Base-by-base conservation (phyloP, 2,113 vertebrate species). In the Rhea americana region DNA sequence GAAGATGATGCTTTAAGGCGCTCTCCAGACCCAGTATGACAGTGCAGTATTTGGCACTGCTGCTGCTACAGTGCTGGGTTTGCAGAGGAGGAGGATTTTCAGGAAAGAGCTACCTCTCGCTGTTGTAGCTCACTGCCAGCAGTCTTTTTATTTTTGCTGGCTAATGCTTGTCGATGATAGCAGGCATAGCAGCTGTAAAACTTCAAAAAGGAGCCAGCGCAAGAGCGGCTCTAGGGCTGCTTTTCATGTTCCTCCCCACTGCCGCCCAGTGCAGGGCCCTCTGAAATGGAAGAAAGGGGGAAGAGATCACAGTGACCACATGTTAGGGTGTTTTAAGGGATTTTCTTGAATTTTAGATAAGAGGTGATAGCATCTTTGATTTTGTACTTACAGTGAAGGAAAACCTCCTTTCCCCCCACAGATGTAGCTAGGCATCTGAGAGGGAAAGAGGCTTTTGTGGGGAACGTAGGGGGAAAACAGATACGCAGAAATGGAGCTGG, bases 1-100 rank as follows among this genome's bases (percentile, higher is more conserved):
- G 70, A 35, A 82, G 77, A 51, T 67, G 32, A 70, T 70, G 79
- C 94, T 92, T 48, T 58, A n/a, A 87, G 53, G 79, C 30, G 2
- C 45, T 84, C 66, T 95, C 78, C 88, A 59, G 91, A 90, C 70
- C 65, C 63, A 51, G 19, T 74, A 90, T 91, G 87, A 93, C 82
- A 61, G 55, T 96, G 93, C 94, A 94, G 51, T 85, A 94, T 92
- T 91, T 86, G 15, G 35, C 22, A 78, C 67, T 81, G 82, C 61
- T 24, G 48, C 82, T 84, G 75, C 76, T 76, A 47, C 86, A 43
- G 19, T 2, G 5, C 45, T 82, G 68, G 76, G 53, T 94, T 92
- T 68, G 53, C 43, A 32, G 67, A 72, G n/a, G n/a, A 93, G 48
- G 79, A 87, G 28, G 61, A 35, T 47, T 82, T 81, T 26, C 35